Conservation (phyloP, 2,888 invertebrate genomes). For the Clostera curtula region DNA sequence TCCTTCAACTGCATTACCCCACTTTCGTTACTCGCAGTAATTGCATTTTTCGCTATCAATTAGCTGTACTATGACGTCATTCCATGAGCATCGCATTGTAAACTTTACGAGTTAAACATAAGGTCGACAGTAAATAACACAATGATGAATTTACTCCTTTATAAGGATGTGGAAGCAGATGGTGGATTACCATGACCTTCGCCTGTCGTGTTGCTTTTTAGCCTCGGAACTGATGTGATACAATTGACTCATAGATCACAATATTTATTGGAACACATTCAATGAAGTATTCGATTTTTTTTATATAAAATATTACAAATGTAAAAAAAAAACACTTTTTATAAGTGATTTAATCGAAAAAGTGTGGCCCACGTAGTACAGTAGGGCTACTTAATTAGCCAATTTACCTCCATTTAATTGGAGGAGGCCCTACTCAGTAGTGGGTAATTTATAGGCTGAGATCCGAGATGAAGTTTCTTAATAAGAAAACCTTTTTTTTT, state of each 20-base stretch:
- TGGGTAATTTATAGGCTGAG: too few species aligned
- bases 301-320: too few species aligned
- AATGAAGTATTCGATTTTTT: too few species aligned
- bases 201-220: constrained; percentile 24
- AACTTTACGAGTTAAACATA: constrained; percentile 11
- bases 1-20: constrained; percentile 12
- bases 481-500: too few species aligned
- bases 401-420: too few species aligned
- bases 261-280: constrained; percentile 18
- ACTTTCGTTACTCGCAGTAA: too few species aligned
- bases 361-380: too few species aligned
- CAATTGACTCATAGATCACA: constrained; percentile 13
- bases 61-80: constrained; percentile 19
- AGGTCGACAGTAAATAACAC: constrained; percentile 17
- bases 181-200: constrained; percentile 54
- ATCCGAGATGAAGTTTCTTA: too few species aligned
- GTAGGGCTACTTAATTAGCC: too few species aligned
- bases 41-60: constrained; percentile 17
- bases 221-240: constrained; percentile 23
- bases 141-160: constrained; percentile 20
- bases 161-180: constrained; percentile 42
- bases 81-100: constrained; percentile 9
- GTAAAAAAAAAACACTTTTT: too few species aligned
- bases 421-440: too few species aligned
- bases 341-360: too few species aligned